These are phyloP conservation scores for Globodera rostochiensis DNA, from an alignment of 1,140 invertebrate genomes.

Conservation along the genomic window DNA sequence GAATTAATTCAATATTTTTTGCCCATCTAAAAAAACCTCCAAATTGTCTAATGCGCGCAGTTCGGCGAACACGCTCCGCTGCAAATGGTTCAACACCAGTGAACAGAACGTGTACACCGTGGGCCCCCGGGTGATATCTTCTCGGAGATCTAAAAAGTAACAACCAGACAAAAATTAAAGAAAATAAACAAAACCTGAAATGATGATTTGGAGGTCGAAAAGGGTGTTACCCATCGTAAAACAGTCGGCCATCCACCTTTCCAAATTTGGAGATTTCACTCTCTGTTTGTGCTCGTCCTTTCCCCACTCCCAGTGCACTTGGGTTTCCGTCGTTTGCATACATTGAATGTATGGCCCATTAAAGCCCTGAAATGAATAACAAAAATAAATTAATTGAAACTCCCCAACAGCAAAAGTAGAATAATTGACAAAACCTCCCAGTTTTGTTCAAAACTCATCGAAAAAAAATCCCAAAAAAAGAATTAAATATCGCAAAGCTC, in stretches of 20 bases:
- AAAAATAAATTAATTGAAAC: neutral
- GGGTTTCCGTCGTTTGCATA: neutral
- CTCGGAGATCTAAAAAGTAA: constrained; percentile 31
- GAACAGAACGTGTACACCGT: constrained; percentile 41
- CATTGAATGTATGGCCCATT: constrained; percentile 38
- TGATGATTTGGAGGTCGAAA: constrained; percentile 17
- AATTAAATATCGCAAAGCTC: neutral
- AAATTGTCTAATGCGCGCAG: constrained; percentile 29
- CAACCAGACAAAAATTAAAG: neutral
- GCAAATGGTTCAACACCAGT: constrained; percentile 29
- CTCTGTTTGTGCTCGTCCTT: neutral
- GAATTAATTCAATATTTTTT: neutral
- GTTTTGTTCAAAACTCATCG: too few species aligned
- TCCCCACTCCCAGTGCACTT: constrained; percentile 3
- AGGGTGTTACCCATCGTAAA: constrained; percentile 26
- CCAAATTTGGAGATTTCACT: constrained; percentile 8
- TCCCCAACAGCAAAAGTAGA: neutral
- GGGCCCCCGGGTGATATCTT: constrained; percentile 33
- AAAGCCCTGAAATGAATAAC: constrained; percentile 22
- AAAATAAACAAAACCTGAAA: constrained; percentile 24
- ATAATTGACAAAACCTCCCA: neutral
- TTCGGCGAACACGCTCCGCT: constrained; percentile 17
- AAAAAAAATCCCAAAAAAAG: too few species aligned
- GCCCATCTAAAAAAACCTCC: neutral
- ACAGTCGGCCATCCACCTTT: constrained; percentile 26